Conservation (phyloP, 1,140 invertebrate species). For the Planococcus citri region DNA sequence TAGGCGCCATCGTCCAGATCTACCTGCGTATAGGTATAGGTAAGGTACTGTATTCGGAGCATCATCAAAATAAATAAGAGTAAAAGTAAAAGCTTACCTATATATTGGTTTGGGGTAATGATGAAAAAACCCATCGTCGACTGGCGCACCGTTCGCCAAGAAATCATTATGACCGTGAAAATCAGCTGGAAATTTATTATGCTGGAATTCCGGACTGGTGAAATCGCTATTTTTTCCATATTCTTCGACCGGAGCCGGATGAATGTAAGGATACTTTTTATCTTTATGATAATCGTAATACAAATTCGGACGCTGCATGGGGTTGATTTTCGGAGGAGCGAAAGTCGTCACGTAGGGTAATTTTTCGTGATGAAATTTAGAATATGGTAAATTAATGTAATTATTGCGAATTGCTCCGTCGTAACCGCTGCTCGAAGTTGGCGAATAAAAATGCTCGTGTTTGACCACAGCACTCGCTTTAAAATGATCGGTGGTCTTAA, state of each 20-base stretch:
- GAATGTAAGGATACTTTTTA: background rate
- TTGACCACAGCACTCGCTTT: background rate
- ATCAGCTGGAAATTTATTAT: background rate
- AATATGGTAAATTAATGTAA: background rate
- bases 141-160: background rate
- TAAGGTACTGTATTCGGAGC: too few species aligned
- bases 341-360: background rate
- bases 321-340: background rate
- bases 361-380: background rate
- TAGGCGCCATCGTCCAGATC: too few species aligned
- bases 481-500: background rate
- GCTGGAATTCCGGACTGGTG: background rate
- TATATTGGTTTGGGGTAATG: background rate
- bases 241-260: background rate
- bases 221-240: background rate
- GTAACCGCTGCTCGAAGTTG: background rate
- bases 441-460: background rate
- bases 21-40: too few species aligned
- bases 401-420: background rate
- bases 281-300: background rate
- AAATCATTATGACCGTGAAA: background rate
- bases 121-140: background rate
- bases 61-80: too few species aligned
- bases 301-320: background rate
- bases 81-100: background rate